These are phyloP conservation scores for Pelusios castaneus DNA, from an alignment of 2,113 vertebrate genomes.

Conservation along the genomic window DNA sequence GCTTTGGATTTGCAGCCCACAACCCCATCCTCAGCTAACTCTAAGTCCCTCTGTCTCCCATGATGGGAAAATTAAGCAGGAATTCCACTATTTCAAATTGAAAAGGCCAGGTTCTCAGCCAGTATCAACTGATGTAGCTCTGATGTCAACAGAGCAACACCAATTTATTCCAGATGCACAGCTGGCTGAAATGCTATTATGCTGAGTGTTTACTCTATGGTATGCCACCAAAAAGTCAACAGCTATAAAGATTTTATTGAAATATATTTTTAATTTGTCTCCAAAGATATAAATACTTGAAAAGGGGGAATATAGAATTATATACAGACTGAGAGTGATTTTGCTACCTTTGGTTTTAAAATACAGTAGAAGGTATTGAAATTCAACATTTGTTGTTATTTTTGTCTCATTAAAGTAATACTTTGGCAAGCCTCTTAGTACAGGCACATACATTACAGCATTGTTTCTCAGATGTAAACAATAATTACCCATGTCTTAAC, in stretches of 20 bases:
- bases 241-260: neutral
- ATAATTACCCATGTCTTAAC: conserved; percentile 40
- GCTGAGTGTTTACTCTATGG: neutral
- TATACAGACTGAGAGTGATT: neutral
- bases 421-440: neutral
- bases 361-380: neutral
- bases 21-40: too few species aligned
- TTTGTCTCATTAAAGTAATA: conserved; percentile 6
- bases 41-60: neutral
- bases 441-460: neutral
- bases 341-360: neutral
- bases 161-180: neutral
- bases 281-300: neutral
- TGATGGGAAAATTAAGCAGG: neutral
- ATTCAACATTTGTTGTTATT: neutral
- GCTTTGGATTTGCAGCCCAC: neutral
- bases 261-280: neutral
- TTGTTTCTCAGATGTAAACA: neutral
- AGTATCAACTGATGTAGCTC: neutral
- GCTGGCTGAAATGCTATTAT: neutral
- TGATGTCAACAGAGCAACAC: neutral
- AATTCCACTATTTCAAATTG: neutral
- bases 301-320: neutral
- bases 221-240: neutral
- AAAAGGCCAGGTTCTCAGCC: neutral